phyloP scores from a whole-genome alignment of 2,888 invertebrate genomes.

The Choreutis nemorana region DNA sequence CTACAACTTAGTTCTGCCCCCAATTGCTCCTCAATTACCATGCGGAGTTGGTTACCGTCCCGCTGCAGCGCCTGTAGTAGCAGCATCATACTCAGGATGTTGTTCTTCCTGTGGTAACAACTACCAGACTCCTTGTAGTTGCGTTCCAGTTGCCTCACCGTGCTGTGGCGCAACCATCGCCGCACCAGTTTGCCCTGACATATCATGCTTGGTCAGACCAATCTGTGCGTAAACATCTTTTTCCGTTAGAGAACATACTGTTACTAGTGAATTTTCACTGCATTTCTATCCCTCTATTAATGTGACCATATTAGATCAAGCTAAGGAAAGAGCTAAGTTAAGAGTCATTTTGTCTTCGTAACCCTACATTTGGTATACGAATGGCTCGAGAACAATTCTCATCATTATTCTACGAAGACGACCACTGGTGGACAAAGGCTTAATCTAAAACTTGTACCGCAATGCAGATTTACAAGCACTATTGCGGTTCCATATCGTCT shows the following conservation, averaged over 20 bases:
- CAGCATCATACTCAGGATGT: conserved; percentile 7
- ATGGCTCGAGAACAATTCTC: too few species aligned
- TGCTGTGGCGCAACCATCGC: conserved; percentile 10
- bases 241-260: conserved; percentile 1
- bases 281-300: too few species aligned
- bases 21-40: conserved; percentile 10
- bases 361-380: too few species aligned
- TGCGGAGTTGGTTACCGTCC: conserved; percentile 11
- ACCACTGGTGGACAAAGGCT: too few species aligned
- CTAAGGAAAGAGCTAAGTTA: too few species aligned
- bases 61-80: conserved; percentile 9
- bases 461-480: too few species aligned
- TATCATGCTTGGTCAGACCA: conserved; percentile 9
- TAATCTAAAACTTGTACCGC: too few species aligned
- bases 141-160: conserved; percentile 4
- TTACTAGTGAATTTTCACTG: not conserved
- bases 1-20: conserved; percentile 8
- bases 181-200: conserved; percentile 9
- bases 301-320: too few species aligned
- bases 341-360: too few species aligned
- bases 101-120: not conserved
- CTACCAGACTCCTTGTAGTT: not conserved
- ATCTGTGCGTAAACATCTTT: conserved; percentile 12
- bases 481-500: too few species aligned
- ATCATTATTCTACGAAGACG: too few species aligned